Conservation (phyloP, 2,113 vertebrate species). For the Urocynchramus pylzowi region DNA sequence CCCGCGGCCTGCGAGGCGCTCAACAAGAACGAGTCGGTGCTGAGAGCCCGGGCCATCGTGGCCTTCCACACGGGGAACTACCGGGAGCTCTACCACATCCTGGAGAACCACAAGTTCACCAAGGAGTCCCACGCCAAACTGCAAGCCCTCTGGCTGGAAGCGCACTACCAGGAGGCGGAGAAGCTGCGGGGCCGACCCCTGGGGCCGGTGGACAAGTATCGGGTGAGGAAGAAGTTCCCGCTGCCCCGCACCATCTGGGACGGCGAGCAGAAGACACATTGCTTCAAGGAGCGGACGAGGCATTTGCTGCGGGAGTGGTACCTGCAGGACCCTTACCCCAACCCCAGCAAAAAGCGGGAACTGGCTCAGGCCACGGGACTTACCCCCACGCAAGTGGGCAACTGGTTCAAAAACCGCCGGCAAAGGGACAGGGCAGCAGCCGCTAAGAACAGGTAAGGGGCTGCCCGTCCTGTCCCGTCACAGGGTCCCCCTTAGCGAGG, state of each 20-base stretch:
- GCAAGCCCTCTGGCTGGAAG: conserved; percentile 97
- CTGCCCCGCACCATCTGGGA: conserved; percentile 98
- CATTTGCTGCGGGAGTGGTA: conserved; percentile 98
- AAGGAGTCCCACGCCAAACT: conserved; percentile 98
- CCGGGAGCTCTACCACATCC: conserved; percentile 96
- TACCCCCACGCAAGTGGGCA: conserved; percentile 98
- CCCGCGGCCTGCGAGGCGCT: conserved; percentile 97
- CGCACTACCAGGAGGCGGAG: conserved; percentile 99
- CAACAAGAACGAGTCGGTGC: conserved; percentile 96
- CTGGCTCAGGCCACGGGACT: conserved; percentile 98
- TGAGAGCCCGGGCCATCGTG: conserved; percentile 93
- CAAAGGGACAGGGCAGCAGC: conserved; percentile 98
- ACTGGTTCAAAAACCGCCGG: conserved; percentile 99
- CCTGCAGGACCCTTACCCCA: conserved; percentile 98
- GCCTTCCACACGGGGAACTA: conserved; percentile 97
- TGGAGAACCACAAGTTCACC: conserved; percentile 99
- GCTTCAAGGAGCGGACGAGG: conserved; percentile 98
- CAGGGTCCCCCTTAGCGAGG: neutral
- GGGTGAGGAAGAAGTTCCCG: conserved; percentile 99
- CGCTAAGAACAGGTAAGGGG: conserved; percentile 94
- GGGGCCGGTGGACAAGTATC: conserved; percentile 98
- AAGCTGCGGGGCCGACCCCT: conserved; percentile 95
- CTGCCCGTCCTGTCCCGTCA: neutral
- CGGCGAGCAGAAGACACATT: conserved; percentile 99
- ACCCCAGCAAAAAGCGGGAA: conserved; percentile 98